Evolutionary conservation across 1,140 invertebrate genomes (phyloP).

Genomic region (Babylonia areolata): DNA sequence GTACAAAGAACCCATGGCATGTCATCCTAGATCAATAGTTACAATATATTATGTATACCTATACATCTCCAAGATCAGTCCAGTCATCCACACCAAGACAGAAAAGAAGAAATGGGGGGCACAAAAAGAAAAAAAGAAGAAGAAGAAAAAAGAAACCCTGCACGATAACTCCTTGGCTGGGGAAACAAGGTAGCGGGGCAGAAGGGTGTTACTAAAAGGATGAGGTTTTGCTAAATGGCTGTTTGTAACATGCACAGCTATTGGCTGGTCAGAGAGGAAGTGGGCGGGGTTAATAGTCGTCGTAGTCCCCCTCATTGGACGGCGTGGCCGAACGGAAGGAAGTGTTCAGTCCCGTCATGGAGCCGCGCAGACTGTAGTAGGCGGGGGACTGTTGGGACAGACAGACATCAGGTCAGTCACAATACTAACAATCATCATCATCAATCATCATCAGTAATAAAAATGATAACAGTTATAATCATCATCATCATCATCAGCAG

Average conservation of each 20-base stretch:
- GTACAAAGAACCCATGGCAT: neutral
- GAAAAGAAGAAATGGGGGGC: too few relatives aligned
- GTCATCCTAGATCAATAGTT: neutral
- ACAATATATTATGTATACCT: conserved; percentile 8
- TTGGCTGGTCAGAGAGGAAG: conserved; percentile 27
- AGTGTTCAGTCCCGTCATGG: conserved; percentile 45
- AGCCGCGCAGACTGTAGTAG: conserved; percentile 46
- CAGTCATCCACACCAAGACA: conserved; percentile 24
- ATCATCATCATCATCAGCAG: too few relatives aligned
- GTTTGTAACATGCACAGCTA: conserved; percentile 32
- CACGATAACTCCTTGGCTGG: neutral
- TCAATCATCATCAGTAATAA: too few relatives aligned
- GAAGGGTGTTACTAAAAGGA: neutral
- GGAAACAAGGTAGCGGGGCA: neutral
- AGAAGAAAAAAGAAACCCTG: conserved; percentile 16
- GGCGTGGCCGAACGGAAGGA: conserved; percentile 55
- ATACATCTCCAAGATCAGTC: conserved; percentile 22
- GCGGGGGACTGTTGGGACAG: conserved; percentile 42
- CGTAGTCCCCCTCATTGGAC: conserved; percentile 59
- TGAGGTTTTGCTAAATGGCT: conserved; percentile 17
- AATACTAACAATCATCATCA: too few relatives aligned
- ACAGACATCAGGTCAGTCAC: conserved; percentile 10
- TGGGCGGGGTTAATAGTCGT: conserved; percentile 30
- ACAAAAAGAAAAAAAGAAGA: too few relatives aligned
- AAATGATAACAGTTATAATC: too few relatives aligned